Evolutionary conservation across 2,113 vertebrate genomes (phyloP), one percentile per base, ranked within the genome.

Genomic region (Sardina pilchardus): DNA sequence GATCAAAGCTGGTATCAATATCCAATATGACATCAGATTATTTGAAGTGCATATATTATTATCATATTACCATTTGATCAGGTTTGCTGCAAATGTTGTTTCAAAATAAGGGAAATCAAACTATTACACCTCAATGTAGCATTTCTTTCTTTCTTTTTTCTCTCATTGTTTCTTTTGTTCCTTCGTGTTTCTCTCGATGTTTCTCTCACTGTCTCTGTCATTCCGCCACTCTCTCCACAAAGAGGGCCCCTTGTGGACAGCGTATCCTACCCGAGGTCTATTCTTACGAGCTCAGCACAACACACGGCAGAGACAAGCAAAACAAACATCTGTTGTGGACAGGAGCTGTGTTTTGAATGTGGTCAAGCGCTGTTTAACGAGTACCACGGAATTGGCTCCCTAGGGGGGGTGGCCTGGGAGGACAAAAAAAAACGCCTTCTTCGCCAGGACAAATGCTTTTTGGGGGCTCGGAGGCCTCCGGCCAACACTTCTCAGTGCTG

Each of bases 271-370:
- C 88, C 86, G 87, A 84, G 86, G 89, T 91, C 93, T 95, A 94
- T 95, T 95, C 91, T 93, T 92, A 89, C 87, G 88, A 89, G 91
- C 88, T 82, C 67, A 88, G 87, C 82, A 85, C 89, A 92, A 90
- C 88, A 90, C 87, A 87, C 86, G 89, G 86, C 87, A 90, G 89
- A 93, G 89, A 90, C 85, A 90, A n/a, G 84, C 86, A 91, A 94
- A 93, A 93, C 93, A 95, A 95, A 94, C 93, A 94, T 95, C 94
- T 95, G 94, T 94, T 95, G 93, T 93, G 92, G 91, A 94, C 89
- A 78, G 88, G 88, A 87, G 87, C 90, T 89, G 86, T 91, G 91
- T 94, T 95, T 93, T 92, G 86, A 90, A 84, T 92, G 93, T 90
- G 94, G 95, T 94, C 92, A 90, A 90, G 91, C 92, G 90, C 90